Conservation (phyloP, 2,113 vertebrate genomes). For the Oryzias curvinotus region DNA sequence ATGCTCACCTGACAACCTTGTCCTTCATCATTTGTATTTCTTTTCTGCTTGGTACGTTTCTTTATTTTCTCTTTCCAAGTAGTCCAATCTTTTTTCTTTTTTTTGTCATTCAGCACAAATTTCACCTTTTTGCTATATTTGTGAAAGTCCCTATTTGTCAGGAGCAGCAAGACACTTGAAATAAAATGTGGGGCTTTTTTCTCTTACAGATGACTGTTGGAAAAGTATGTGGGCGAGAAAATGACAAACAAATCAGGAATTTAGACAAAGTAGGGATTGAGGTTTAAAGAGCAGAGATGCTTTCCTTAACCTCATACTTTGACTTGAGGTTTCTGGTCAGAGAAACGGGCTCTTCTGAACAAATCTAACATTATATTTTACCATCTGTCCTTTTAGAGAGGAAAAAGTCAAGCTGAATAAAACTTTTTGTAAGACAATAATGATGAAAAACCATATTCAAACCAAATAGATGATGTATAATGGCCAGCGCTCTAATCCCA, state of each 20-base stretch:
- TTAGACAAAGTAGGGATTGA: constrained; percentile 30
- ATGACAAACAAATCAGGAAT: constrained; percentile 40
- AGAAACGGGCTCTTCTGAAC: constrained; percentile 33
- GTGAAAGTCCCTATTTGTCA: constrained; percentile 41
- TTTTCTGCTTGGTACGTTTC: background rate
- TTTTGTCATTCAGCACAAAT: background rate
- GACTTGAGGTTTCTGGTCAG: constrained; percentile 49
- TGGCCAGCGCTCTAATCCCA: constrained; percentile 47
- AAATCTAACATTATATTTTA: constrained; percentile 56
- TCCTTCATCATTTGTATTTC: background rate
- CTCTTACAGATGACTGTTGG: constrained; percentile 30
- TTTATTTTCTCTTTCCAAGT: constrained; percentile 21
- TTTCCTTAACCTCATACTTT: constrained; percentile 40
- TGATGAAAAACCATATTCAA: constrained; percentile 52
- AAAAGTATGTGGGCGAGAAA: constrained; percentile 38
- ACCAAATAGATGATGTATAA: constrained; percentile 59
- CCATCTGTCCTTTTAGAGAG: constrained; percentile 61
- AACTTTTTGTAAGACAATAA: constrained; percentile 60
- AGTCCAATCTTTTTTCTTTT: constrained; percentile 21
- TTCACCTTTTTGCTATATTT: constrained; percentile 26
- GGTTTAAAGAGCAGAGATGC: constrained; percentile 35
- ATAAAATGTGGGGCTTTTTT: constrained; percentile 39
- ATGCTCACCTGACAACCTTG: constrained; percentile 6
- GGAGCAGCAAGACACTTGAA: constrained; percentile 33
- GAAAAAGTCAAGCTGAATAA: constrained; percentile 41